Percentiles rank a stretch among this genome's conserved stretches.
These are phyloP conservation scores for Bombus waltoni DNA, from an alignment of 1,140 invertebrate species.

Conservation along the genomic window DNA sequence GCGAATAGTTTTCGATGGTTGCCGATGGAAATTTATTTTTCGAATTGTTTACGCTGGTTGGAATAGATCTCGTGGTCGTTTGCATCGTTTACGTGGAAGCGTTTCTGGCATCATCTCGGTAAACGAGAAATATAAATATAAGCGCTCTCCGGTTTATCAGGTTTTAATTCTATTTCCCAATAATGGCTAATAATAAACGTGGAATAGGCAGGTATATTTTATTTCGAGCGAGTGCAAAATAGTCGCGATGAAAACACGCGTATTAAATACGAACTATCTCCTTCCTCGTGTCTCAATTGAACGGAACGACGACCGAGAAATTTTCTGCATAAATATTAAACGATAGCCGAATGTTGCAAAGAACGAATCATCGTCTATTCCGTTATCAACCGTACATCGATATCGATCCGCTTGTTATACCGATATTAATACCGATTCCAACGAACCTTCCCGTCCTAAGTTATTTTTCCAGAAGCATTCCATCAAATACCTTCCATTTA, in stretches of 20 bases:
- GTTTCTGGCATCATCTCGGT: not conserved
- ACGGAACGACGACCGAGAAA: not conserved
- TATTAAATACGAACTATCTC: too few species aligned
- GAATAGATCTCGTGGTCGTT: not conserved
- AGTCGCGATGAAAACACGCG: too few species aligned
- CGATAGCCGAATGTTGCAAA: not conserved
- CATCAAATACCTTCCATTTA: not conserved
- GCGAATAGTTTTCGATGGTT: not conserved
- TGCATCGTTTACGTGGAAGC: not conserved
- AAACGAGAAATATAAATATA: not conserved
- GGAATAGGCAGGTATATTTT: not conserved
- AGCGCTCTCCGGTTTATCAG: not conserved
- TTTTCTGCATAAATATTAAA: not conserved
- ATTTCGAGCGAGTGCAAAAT: not conserved
- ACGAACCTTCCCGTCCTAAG: not conserved
- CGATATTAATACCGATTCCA: not conserved
- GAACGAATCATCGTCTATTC: not conserved
- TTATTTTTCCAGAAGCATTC: not conserved
- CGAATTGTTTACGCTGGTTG: not conserved
- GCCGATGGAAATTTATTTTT: constrained; percentile 10
- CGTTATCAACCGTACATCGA: not conserved
- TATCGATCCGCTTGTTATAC: not conserved
- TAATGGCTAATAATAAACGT: not conserved
- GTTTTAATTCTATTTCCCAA: not conserved
- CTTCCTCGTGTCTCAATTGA: not conserved